Conservation (phyloP, 2,797 vertebrate species). For the Philypnodon macrostomus region DNA sequence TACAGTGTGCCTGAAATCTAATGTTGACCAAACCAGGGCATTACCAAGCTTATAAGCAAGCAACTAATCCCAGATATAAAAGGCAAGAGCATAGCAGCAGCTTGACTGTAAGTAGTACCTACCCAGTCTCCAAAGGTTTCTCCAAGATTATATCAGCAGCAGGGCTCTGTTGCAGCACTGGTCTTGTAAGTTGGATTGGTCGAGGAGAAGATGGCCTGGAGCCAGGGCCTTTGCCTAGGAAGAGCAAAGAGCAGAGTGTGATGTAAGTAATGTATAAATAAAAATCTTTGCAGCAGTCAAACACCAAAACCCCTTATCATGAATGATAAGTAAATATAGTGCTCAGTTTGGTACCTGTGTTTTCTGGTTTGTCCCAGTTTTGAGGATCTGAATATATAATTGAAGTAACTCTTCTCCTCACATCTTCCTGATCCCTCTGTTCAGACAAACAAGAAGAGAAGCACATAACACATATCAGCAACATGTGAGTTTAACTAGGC, state of each 20-base stretch:
- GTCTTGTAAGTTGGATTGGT: slow-evolving; percentile 83
- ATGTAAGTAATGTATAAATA: slow-evolving; percentile 1
- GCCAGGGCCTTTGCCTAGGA: slow-evolving; percentile 60
- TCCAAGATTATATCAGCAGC: slow-evolving; percentile 75
- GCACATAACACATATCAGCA: slow-evolving; percentile 4
- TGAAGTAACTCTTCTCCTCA: slow-evolving; percentile 83
- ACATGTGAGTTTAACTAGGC: too few species aligned
- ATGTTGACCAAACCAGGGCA: too few species aligned
- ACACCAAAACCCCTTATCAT: not conserved
- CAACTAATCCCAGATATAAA: too few species aligned
- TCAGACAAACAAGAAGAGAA: slow-evolving; percentile 21
- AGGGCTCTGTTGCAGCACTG: slow-evolving; percentile 41
- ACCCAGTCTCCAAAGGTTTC: slow-evolving; percentile 80
- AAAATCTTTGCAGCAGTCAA: slow-evolving; percentile 5
- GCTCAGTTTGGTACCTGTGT: slow-evolving; percentile 47
- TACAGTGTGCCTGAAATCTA: too few species aligned
- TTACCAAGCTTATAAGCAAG: too few species aligned
- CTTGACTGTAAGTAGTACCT: slow-evolving; percentile 45
- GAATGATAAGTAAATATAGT: not conserved
- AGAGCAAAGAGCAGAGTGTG: slow-evolving; percentile 18
- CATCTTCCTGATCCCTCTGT: slow-evolving; percentile 86
- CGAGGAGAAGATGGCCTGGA: slow-evolving; percentile 75
- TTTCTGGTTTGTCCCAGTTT: slow-evolving; percentile 67
- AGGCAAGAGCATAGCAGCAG: slow-evolving; percentile 11
- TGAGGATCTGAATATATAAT: slow-evolving; percentile 83